Evolutionary conservation across 23 tunicate species (phyloP).

Genomic region (Diplosoma virens): DNA sequence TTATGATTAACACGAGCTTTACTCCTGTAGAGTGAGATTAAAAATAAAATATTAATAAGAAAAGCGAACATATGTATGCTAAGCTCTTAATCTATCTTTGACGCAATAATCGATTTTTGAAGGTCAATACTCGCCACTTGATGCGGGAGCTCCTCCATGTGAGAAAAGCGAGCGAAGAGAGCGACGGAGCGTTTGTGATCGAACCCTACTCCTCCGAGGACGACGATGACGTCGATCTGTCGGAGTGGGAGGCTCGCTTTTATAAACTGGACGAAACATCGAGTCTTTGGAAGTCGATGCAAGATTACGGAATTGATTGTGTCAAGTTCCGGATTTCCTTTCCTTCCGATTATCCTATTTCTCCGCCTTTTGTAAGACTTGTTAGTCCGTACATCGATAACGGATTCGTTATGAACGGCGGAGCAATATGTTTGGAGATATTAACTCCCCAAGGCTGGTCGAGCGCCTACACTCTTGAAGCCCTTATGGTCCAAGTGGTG

Average conservation of each 20-base stretch:
- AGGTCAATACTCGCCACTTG: conserved; percentile 50
- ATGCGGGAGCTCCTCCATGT: conserved; percentile 50
- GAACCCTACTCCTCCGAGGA: conserved; percentile 26
- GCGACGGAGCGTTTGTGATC: conserved; percentile 57
- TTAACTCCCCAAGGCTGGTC: conserved; percentile 80
- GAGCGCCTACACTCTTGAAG: conserved; percentile 75
- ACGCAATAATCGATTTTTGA: not conserved
- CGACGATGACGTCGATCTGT: conserved; percentile 39
- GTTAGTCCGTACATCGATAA: conserved; percentile 79
- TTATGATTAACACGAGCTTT: too few relatives aligned
- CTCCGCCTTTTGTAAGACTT: conserved; percentile 71
- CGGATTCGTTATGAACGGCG: conserved; percentile 86
- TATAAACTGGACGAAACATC: conserved; percentile 72
- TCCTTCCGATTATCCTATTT: conserved; percentile 66
- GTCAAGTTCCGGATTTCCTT: conserved; percentile 61
- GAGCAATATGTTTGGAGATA: conserved; percentile 82
- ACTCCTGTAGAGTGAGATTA: too few relatives aligned
- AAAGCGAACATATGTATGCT: too few relatives aligned
- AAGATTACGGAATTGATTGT: conserved; percentile 44
- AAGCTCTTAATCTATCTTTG: too few relatives aligned
- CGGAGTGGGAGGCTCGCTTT: conserved; percentile 68
- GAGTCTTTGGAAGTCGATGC: conserved; percentile 64
- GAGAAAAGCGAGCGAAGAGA: conserved; percentile 46
- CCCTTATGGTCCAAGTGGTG: conserved; percentile 68
- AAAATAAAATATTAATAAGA: too few relatives aligned